Base-by-base conservation (phyloP, 2,797 vertebrate species). In the Bucorvus abyssinicus region DNA sequence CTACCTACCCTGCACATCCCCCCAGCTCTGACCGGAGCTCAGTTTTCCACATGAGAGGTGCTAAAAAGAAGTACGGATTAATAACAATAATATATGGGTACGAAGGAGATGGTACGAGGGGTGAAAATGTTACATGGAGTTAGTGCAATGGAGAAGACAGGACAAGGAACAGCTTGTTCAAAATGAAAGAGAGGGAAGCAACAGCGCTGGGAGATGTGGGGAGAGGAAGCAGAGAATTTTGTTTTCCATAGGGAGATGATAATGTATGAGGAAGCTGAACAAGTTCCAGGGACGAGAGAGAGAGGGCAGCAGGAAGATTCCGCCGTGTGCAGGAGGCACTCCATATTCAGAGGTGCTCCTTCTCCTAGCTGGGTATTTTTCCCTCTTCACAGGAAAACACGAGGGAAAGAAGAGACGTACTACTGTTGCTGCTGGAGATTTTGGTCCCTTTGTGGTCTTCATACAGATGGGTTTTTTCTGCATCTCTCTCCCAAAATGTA, bases 1-100 rank as follows among this genome's bases (percentile, higher is more conserved):
- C 27, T 42, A 36, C n/a, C 17, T 69, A 30, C 0, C 0, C 32
- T 71, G 23, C 1, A 0, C 32, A 22, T 49, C 12, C 12, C 29
- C 21, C 8, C 29, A 45, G 21, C 30, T 59, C 50, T 42, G 57
- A 65, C 10, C 21, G 65, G 57, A 42, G 24, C 42, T 17, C 14
- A 26, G 22, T 65, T 70, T 76, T 81, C 57, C 45, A 64, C 49
- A 80, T 16, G 12, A 55, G 23, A 92, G 14, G 34, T 49, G 23
- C 14, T 65, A 64, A 60, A 76, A 74, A 65, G 13, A 38, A 40
- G 38, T 3, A 59, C 0, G 17, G 40, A 64, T 89, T 79, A 57
- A 14, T 36, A 32, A 73, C 20, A 23, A 57, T 47, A 59, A 64
- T 70, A 63, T 14, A 27, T 38, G 57, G 10, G 30, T 20, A 38